Base-by-base conservation (phyloP, 2,113 vertebrate genomes). In the Machaerirhynchus nigripectus region DNA sequence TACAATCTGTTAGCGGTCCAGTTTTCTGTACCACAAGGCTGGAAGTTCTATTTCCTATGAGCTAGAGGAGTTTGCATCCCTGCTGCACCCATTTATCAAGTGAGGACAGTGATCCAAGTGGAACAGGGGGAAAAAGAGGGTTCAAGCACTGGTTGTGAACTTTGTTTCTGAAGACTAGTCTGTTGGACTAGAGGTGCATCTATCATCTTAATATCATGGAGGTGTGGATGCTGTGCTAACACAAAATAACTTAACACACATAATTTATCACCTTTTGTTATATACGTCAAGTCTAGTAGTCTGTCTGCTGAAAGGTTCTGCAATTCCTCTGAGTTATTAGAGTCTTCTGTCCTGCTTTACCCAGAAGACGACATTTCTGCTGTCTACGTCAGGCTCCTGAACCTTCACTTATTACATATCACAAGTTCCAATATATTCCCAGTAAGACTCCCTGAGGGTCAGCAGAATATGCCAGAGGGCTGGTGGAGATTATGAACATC, bases 401-500 rank as follows among this genome's bases (percentile, higher is more conserved):
- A 95, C 89, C 92, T 97, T 96, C 90, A 93, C 97, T 97, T 97
- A 97, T 94, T 97, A 96, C 42, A 31, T 96, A 96, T 94, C 92
- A 69, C 92, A 85, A 89, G 76, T 97, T 97, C 92, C 95, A 97
- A 82, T 98, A 97, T 93, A 97, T 84, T 97, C 85, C 90, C 87
- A 73, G 87, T 95, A 96, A 96, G 94, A 81, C 96, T 98, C 98
- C 93, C 89, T 47, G 60, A 78, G 92, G 96, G 95, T 97, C 97
- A 97, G 90, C 89, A 96, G 95, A 94, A 97, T 88, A 96, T 97
- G 96, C 91, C 95, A 96, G 94, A 96, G 97, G 96, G 93, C 93
- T 97, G 68, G 88, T 87, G 69, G 92, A 96, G 97, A 98, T 95
- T 98, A 96, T 90, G 95, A 95, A 95, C 97, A 97, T 97, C 91